phyloP scores from a whole-genome alignment of 2,113 vertebrate species.

The Cardinalis cardinalis region DNA sequence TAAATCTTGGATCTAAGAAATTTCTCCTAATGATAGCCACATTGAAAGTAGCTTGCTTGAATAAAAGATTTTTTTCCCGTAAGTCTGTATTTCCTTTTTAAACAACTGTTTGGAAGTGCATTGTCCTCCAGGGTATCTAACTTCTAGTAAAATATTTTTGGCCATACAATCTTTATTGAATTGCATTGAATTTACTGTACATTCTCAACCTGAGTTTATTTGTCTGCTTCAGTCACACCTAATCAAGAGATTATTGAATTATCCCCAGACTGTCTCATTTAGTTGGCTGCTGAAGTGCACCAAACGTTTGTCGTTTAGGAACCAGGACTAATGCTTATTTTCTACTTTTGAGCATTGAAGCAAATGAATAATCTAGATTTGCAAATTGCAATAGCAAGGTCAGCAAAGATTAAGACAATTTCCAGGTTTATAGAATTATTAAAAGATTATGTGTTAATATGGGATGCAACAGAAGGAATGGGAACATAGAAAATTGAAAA shows the following conservation, averaged over 20 bases:
- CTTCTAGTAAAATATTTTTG: not conserved
- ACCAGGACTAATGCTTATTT: not conserved
- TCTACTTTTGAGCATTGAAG: not conserved
- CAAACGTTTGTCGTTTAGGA: not conserved
- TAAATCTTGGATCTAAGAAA: not conserved
- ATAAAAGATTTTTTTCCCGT: not conserved
- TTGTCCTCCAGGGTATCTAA: not conserved
- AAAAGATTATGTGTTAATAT: not conserved
- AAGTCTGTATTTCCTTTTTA: not conserved
- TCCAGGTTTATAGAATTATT: not conserved
- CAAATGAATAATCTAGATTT: not conserved
- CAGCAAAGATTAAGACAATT: not conserved
- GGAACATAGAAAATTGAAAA: not conserved
- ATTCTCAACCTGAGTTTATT: not conserved
- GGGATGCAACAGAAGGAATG: not conserved
- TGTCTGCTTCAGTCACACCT: not conserved
- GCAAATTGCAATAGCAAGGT: not conserved
- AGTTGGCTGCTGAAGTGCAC: not conserved
- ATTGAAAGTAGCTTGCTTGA: not conserved
- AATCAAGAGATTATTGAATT: not conserved
- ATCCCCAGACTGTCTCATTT: not conserved
- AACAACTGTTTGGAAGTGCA: not conserved
- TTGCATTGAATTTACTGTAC: not conserved
- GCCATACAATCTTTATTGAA: not conserved
- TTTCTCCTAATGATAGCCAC: not conserved